phyloP scores from a whole-genome alignment of 2,113 vertebrate species.

The Caranx melampygus region DNA sequence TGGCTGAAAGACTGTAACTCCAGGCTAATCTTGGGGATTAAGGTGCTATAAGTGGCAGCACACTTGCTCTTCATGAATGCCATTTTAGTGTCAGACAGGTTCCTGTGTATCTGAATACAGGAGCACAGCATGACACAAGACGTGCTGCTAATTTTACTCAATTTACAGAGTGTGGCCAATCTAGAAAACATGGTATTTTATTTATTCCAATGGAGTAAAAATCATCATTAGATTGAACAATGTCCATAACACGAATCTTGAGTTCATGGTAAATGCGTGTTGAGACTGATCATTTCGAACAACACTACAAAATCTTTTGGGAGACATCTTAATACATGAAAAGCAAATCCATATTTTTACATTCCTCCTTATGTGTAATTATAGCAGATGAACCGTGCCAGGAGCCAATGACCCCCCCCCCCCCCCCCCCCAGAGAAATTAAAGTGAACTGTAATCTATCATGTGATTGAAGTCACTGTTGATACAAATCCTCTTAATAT shows the following conservation, averaged over 20 bases:
- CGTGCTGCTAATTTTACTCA: conserved; percentile 58
- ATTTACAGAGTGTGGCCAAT: conserved; percentile 20
- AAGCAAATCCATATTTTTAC: not conserved
- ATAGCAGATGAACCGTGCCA: conserved; percentile 11
- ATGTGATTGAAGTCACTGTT: conserved; percentile 20
- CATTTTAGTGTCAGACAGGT: conserved; percentile 58
- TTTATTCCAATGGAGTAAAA: not conserved
- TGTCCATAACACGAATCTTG: conserved; percentile 19
- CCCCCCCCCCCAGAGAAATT: not conserved
- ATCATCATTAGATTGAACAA: not conserved
- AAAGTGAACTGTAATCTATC: conserved; percentile 2
- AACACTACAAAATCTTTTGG: not conserved
- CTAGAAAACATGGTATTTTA: conserved; percentile 13
- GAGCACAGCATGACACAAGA: conserved; percentile 60
- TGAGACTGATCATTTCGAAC: not conserved
- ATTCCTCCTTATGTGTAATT: not conserved
- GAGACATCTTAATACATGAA: not conserved
- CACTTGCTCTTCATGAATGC: conserved; percentile 65
- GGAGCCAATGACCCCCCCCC: not conserved
- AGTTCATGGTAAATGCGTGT: not conserved
- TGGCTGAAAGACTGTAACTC: conserved; percentile 74
- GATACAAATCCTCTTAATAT: conserved; percentile 8
- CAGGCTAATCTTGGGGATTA: conserved; percentile 81
- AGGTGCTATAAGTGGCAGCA: conserved; percentile 76
- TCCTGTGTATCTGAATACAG: conserved; percentile 44